Percentiles rank a stretch among this genome's conserved stretches.
Evolutionary conservation across 2,797 vertebrate genomes (phyloP).

Genomic region (Rousettus madagascariensis): DNA sequence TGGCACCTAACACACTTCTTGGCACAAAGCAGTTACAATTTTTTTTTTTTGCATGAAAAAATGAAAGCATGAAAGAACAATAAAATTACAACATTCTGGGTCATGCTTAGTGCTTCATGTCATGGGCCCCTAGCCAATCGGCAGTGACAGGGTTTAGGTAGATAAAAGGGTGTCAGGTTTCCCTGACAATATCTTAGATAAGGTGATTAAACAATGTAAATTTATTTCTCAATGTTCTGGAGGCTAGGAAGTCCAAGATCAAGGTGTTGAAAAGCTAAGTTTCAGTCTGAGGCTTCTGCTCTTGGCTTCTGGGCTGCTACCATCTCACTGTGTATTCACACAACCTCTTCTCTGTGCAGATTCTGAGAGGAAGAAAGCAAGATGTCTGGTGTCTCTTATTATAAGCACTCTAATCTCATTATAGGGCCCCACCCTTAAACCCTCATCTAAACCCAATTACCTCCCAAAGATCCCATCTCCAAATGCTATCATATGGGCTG

Average conservation of each 20-base stretch:
- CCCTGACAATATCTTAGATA: background rate
- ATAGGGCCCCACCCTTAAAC: background rate
- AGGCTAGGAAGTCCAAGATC: background rate
- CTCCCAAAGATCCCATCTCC: background rate
- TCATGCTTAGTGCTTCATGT: background rate
- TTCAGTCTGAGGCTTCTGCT: background rate
- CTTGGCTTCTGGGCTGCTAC: background rate
- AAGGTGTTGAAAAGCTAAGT: background rate
- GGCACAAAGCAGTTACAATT: background rate
- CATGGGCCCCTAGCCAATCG: background rate
- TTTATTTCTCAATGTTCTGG: background rate
- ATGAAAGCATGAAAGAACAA: background rate
- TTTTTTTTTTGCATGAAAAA: background rate
- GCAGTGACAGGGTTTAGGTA: background rate
- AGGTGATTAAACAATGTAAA: background rate
- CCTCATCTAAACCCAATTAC: background rate
- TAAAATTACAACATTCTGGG: background rate
- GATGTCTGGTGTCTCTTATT: background rate
- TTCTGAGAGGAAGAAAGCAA: background rate
- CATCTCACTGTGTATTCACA: background rate
- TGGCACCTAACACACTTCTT: background rate
- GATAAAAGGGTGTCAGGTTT: background rate
- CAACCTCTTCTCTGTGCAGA: background rate
- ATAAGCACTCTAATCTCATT: background rate
- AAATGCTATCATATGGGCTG: background rate